phyloP scores from a whole-genome alignment of 2,797 vertebrate species.

The Caiman crocodilus region DNA sequence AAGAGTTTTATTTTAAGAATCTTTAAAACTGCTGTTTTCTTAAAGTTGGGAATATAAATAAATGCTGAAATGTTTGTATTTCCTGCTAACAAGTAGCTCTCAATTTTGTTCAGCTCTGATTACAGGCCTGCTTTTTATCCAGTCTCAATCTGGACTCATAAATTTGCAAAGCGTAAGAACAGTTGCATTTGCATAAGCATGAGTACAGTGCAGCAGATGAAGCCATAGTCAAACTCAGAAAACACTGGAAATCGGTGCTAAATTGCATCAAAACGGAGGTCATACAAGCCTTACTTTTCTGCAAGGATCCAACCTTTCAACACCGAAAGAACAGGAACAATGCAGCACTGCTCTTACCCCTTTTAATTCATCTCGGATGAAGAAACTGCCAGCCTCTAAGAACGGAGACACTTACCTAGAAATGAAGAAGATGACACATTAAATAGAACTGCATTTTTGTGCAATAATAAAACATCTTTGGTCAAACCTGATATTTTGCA shows the following conservation, averaged over 20 bases:
- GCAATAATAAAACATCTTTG: neutral
- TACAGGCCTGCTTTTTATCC: neutral
- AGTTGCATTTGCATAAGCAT: neutral
- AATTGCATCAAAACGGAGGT: neutral
- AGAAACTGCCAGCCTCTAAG: neutral
- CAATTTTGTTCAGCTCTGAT: neutral
- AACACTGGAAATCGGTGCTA: neutral
- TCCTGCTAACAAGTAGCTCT: neutral
- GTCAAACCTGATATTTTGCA: conserved; percentile 23
- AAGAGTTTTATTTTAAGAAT: no score
- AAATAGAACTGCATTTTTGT: conserved; percentile 13
- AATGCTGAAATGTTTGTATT: neutral
- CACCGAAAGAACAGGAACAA: neutral
- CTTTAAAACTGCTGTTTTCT: no score
- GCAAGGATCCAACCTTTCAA: neutral
- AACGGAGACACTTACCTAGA: conserved; percentile 79
- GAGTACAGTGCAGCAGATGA: neutral
- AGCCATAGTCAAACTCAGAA: neutral
- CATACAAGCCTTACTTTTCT: conserved; percentile 21
- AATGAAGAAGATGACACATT: neutral
- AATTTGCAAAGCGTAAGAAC: neutral
- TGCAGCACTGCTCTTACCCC: neutral
- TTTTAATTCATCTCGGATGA: neutral
- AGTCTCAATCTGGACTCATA: neutral
- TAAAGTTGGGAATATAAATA: neutral